Evolutionary conservation across 2,888 invertebrate genomes (phyloP).

Genomic region (Nymphalis urticae): DNA sequence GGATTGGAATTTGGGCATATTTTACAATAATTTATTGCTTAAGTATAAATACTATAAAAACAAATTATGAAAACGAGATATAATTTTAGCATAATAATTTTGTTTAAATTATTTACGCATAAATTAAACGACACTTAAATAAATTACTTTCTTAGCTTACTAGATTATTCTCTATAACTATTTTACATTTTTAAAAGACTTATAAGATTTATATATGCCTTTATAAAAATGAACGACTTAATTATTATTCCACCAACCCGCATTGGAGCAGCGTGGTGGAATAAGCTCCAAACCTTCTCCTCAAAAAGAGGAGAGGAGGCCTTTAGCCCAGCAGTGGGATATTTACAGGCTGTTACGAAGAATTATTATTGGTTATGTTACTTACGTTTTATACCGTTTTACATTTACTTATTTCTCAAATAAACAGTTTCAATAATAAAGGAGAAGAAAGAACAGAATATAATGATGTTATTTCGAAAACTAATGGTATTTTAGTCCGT

Average conservation of each 20-base stretch:
- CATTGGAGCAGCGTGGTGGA: too few species aligned
- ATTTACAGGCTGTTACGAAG: too few species aligned
- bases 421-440: conserved; percentile 42
- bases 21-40: conserved; percentile 32
- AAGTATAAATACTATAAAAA: conserved; percentile 24
- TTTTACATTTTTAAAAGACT: neutral
- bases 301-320: too few species aligned
- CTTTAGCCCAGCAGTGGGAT: too few species aligned
- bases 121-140: conserved; percentile 2
- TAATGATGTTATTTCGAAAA: conserved; percentile 6
- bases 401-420: conserved; percentile 40
- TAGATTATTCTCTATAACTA: conserved; percentile 19
- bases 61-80: conserved; percentile 37
- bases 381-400: conserved; percentile 55
- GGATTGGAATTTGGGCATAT: conserved; percentile 36
- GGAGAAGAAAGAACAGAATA: conserved; percentile 2
- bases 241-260: too few species aligned
- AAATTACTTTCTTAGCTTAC: conserved; percentile 17
- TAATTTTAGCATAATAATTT: conserved; percentile 31
- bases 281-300: too few species aligned
- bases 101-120: conserved; percentile 6
- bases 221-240: conserved; percentile 57
- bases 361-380: conserved; percentile 73
- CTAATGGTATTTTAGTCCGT: too few species aligned
- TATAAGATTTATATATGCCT: conserved; percentile 33